Conservation (phyloP, 2,888 invertebrate genomes). For the Sinodicranocentrus sp. region DNA sequence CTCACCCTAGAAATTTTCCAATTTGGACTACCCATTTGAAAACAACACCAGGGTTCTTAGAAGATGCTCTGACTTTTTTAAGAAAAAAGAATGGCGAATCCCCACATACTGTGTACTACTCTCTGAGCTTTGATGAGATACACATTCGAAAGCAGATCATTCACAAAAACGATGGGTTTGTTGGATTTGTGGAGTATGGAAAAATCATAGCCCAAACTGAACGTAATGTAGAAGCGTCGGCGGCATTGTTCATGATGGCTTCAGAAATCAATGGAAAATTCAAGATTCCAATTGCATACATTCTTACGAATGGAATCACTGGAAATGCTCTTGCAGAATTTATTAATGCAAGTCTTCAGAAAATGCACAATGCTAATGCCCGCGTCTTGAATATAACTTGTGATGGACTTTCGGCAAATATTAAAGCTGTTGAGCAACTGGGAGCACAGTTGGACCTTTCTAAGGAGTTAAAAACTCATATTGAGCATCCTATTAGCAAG, state of each 20-base stretch:
- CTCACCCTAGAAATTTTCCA: not conserved
- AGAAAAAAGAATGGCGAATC: not conserved
- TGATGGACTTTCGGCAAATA: conserved; percentile 24
- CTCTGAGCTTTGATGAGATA: conserved; percentile 25
- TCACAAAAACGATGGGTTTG: not conserved
- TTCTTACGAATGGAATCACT: conserved; percentile 22
- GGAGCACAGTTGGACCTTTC: conserved; percentile 14
- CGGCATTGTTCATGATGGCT: conserved; percentile 41
- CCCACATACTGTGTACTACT: not conserved
- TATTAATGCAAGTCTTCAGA: not conserved
- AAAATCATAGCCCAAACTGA: not conserved
- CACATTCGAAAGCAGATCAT: conserved; percentile 25
- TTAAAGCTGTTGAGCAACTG: not conserved
- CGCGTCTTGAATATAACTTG: conserved; percentile 1
- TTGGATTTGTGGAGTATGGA: conserved; percentile 18
- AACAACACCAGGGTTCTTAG: conserved; percentile 11
- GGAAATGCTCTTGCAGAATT: not conserved
- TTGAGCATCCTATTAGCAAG: not conserved
- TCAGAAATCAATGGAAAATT: conserved; percentile 8
- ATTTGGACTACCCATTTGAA: conserved; percentile 11
- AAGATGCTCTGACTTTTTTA: too few species aligned
- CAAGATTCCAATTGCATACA: conserved; percentile 32
- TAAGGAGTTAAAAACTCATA: not conserved
- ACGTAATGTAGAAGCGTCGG: not conserved
- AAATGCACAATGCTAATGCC: not conserved